Base-by-base conservation (phyloP, 2,113 vertebrate genomes). In the Gobiocypris rarus region DNA sequence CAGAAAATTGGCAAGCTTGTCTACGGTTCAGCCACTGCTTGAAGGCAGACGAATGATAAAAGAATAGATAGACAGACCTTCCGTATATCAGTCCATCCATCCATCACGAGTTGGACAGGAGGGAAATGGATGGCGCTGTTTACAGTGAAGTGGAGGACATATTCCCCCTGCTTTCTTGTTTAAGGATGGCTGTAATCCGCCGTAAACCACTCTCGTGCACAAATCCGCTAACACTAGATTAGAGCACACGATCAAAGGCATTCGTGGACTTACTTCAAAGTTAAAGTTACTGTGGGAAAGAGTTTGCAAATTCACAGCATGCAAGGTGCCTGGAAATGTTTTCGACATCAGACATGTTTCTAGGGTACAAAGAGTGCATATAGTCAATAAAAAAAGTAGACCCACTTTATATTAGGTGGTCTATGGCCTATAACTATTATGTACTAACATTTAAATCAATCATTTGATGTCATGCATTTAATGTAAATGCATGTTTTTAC, bases 141-240 rank as follows among this genome's bases (percentile, higher is more conserved):
- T 78, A 69, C 22, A 4, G 43, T 31, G 38, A 67, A 50, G 54
- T 65, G 63, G 34, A 56, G 50, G 14, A 31, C 56, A 31, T 17
- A 24, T 50, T 74, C 54, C 63, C 73, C 15, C 84, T 90, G 85
- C 87, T 82, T 78, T 84, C 65, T 54, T 81, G 84, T 88, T 26
- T 41, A 28, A 83, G 75, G 88, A 86, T 56, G 70, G 48, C 52
- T 83, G 59, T 89, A 87, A 80, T 77, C 81, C 50, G 41, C 26
- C 31, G 15, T 41, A 54, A 79, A 59, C 52, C 14, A 54, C n/a
- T 83, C 52, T 74, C 8, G 8, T 75, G 26, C 45, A 81, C 48
- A 69, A 76, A 38, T 77, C 75, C 71, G 74, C 80, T 84, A 65
- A 22, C 77, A 79, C 34, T 34, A 77, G 34, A 71, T 77, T 65